Evolutionary conservation across 2,113 vertebrate species (phyloP).

Genomic region (Meleagris gallopavo): DNA sequence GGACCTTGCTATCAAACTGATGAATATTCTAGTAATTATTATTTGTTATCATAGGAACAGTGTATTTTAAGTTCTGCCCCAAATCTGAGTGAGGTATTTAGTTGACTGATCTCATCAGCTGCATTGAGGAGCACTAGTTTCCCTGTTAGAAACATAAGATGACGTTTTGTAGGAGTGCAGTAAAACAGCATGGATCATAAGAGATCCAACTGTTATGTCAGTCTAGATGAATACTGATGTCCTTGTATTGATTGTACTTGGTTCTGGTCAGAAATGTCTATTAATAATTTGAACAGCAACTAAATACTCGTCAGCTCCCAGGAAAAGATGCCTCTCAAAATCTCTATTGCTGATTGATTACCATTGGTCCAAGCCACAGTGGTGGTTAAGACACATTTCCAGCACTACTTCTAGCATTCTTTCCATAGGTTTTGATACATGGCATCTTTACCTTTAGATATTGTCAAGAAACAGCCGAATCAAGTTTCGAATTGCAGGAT

Average conservation of each 20-base stretch:
- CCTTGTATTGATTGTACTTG: not conserved
- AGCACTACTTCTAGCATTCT: not conserved
- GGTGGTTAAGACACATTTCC: not conserved
- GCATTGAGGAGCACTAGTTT: not conserved
- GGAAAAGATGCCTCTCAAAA: not conserved
- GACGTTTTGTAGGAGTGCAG: not conserved
- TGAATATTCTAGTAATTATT: not conserved
- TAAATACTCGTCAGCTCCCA: not conserved
- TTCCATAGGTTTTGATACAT: not conserved
- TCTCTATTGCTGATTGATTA: not conserved
- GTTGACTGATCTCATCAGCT: not conserved
- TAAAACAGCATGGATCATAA: not conserved
- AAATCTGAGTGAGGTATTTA: not conserved
- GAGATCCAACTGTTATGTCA: not conserved
- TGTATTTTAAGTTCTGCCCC: not conserved
- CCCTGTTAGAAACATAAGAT: not conserved
- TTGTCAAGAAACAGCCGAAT: too few relatives aligned
- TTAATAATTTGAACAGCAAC: not conserved
- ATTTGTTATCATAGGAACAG: not conserved
- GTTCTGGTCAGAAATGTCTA: not conserved
- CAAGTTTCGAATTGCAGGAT: too few relatives aligned
- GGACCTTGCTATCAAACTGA: not conserved
- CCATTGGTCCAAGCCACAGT: not conserved
- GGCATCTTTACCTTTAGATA: too few relatives aligned
- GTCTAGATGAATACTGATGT: not conserved